These are phyloP conservation scores for Heliopora coerulea DNA, from an alignment of 92 coral and sea anemone genomes.

Conservation along the genomic window DNA sequence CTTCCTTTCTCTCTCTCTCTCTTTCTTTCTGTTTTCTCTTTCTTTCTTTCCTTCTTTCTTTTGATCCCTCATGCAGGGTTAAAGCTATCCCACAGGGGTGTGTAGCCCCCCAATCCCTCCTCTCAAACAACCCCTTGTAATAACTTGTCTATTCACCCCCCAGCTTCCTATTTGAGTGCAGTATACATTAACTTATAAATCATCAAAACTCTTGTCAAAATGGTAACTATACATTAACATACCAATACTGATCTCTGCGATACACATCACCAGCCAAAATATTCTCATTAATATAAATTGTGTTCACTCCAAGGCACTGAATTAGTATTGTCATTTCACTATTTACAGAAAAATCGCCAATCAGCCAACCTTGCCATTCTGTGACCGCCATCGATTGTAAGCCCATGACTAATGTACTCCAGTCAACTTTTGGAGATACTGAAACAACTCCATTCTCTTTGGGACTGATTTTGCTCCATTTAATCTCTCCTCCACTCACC, in stretches of 20 bases:
- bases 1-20: no score
- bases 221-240: slow-evolving; percentile 34
- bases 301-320: slow-evolving; percentile 75
- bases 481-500: slow-evolving; percentile 63
- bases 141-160: no score
- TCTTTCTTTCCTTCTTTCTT: no score
- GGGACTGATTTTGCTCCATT: slow-evolving; percentile 60
- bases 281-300: slow-evolving; percentile 68
- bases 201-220: no score
- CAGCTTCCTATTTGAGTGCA: no score
- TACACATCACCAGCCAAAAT: slow-evolving; percentile 83
- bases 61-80: no score
- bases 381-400: slow-evolving; percentile 77
- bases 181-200: no score
- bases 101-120: no score
- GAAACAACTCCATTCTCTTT: slow-evolving; percentile 49
- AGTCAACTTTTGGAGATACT: slow-evolving; percentile 49
- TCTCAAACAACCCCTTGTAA: no score
- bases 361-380: slow-evolving; percentile 96
- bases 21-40: no score
- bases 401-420: slow-evolving; percentile 74
- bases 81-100: no score
- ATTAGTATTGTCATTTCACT: slow-evolving; percentile 66
- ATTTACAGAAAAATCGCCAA: slow-evolving; percentile 81
- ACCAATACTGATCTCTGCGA: slow-evolving; percentile 80